These are phyloP conservation scores for Eristalis tenax DNA, from an alignment of 2,888 invertebrate species.

Conservation along the genomic window DNA sequence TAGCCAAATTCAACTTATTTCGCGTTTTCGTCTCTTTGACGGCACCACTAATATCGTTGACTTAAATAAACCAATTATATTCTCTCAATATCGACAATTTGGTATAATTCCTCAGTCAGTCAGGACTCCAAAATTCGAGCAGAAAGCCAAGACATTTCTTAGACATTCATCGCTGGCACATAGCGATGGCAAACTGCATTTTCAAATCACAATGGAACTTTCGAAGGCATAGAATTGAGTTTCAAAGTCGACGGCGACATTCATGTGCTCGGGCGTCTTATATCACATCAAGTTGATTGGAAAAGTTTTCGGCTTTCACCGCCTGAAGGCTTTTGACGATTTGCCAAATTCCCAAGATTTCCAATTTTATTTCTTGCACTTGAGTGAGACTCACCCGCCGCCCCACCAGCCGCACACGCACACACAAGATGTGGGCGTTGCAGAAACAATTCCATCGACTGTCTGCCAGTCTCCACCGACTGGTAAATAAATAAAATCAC, in stretches of 20 bases:
- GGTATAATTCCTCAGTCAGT: too few species aligned
- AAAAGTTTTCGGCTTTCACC: constrained; percentile 55
- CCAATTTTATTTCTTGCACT: constrained; percentile 43
- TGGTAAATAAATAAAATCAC: constrained; percentile 62
- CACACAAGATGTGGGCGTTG: constrained; percentile 17
- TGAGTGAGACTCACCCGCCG: not conserved
- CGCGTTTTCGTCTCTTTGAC: too few species aligned
- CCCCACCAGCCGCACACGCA: not conserved
- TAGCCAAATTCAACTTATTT: too few species aligned
- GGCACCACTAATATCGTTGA: too few species aligned
- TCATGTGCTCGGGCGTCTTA: not conserved
- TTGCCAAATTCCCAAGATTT: constrained; percentile 46
- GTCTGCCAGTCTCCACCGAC: not conserved
- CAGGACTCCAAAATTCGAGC: too few species aligned
- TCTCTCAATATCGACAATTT: too few species aligned
- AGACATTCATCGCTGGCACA: not conserved
- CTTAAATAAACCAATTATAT: too few species aligned
- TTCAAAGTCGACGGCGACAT: not conserved
- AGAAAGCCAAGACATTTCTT: too few species aligned
- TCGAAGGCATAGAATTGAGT: not conserved
- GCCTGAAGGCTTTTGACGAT: constrained; percentile 29
- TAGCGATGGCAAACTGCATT: not conserved
- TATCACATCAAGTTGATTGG: constrained; percentile 51
- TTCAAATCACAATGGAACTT: not conserved
- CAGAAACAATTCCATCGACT: constrained; percentile 38